A percentile compares a stretch with the other conserved stretches of the same genome.
Conservation (phyloP, 1,140 invertebrate species). For the Hetaerina americana region DNA sequence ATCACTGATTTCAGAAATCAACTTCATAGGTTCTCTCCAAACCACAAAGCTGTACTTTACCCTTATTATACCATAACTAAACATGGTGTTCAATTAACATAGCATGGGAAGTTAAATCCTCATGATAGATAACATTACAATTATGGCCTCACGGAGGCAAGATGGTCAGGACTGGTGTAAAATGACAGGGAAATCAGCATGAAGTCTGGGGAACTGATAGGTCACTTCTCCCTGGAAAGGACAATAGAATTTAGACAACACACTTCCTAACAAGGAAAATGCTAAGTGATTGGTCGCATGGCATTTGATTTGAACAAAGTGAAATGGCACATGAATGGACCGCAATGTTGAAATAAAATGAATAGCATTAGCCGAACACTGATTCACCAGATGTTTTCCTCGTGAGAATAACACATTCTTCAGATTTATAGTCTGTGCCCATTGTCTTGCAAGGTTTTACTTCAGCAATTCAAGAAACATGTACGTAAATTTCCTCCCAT, state of each 20-base stretch:
- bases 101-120: neutral
- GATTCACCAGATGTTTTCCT: too few relatives aligned
- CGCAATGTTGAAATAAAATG: neutral
- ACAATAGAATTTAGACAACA: neutral
- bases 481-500: too few relatives aligned
- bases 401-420: too few relatives aligned
- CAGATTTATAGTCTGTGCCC: too few relatives aligned
- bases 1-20: neutral
- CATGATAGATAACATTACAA: neutral
- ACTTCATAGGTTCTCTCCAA: too few relatives aligned
- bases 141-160: neutral
- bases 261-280: neutral
- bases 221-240: slow-evolving; percentile 26
- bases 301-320: neutral
- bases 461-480: too few relatives aligned
- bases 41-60: too few relatives aligned
- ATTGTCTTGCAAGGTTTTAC: too few relatives aligned
- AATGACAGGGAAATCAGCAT: slow-evolving; percentile 26
- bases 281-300: neutral
- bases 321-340: neutral
- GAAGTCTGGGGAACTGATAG: slow-evolving; percentile 24
- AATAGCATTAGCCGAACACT: too few relatives aligned
- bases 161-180: slow-evolving; percentile 20
- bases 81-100: neutral
- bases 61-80: neutral